phyloP scores from a whole-genome alignment of 1,140 invertebrate species.

The Drosophila insularis region DNA sequence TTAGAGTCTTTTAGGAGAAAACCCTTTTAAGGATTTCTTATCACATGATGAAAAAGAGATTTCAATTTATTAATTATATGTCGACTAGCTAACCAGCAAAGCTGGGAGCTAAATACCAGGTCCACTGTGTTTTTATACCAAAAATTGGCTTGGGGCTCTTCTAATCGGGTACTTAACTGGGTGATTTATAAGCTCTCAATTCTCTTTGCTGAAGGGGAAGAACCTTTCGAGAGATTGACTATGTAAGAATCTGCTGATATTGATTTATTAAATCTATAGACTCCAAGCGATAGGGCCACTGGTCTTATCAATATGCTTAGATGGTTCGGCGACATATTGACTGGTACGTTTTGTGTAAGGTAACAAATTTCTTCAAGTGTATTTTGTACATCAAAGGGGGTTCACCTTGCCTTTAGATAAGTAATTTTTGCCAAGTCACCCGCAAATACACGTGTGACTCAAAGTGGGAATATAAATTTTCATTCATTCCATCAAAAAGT shows the following conservation, averaged over 20 bases:
- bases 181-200: background rate
- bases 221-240: conserved; percentile 1
- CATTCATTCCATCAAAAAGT: background rate
- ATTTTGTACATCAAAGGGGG: background rate
- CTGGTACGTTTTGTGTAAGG: background rate
- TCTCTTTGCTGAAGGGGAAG: background rate
- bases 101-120: background rate
- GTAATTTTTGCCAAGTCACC: background rate
- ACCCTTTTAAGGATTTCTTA: background rate
- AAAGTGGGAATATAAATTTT: conserved; percentile 9
- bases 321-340: background rate
- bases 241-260: conserved; percentile 11
- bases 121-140: background rate
- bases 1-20: too few relatives aligned
- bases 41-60: background rate
- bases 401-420: too few relatives aligned
- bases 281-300: background rate
- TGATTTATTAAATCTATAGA: conserved; percentile 6
- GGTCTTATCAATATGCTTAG: background rate
- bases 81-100: background rate
- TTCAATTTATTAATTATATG: too few relatives aligned
- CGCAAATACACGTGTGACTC: background rate
- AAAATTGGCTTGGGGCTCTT: background rate
- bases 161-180: background rate
- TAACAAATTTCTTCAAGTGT: background rate